phyloP scores from a whole-genome alignment of 2,888 invertebrate genomes.

The Escarpia spicata region DNA sequence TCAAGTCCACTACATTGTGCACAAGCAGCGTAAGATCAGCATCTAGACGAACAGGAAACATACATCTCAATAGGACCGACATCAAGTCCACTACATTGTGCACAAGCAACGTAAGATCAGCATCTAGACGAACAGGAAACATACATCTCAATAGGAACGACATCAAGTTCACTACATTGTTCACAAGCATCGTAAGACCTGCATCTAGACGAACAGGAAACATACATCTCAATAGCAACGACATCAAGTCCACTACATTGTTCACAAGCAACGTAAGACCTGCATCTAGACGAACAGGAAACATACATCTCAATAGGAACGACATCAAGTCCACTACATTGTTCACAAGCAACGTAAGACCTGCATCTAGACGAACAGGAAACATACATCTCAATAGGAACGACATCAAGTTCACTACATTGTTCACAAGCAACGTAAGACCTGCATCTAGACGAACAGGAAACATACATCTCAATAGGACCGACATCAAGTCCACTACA shows the following conservation, averaged over 20 bases:
- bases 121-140: constrained; percentile 41
- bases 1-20: too few species aligned
- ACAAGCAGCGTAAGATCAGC: constrained; percentile 49
- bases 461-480: neutral
- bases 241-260: too few species aligned
- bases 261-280: constrained; percentile 46
- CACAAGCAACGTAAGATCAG: constrained; percentile 47
- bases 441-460: constrained; percentile 45
- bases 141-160: neutral
- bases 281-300: constrained; percentile 43
- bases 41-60: constrained; percentile 38
- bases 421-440: constrained; percentile 44
- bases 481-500: too few species aligned
- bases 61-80: neutral
- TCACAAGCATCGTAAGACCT: constrained; percentile 43
- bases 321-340: too few species aligned
- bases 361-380: constrained; percentile 44
- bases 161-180: too few species aligned
- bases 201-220: constrained; percentile 42
- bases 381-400: neutral
- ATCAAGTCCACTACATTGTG: too few species aligned
- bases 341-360: constrained; percentile 45
- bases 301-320: neutral
- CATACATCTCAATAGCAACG: neutral
- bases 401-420: too few species aligned